Evolutionary conservation across 1,140 invertebrate species (phyloP), one percentile per base, ranked within the genome.

Genomic region (Drosophila neocordata): DNA sequence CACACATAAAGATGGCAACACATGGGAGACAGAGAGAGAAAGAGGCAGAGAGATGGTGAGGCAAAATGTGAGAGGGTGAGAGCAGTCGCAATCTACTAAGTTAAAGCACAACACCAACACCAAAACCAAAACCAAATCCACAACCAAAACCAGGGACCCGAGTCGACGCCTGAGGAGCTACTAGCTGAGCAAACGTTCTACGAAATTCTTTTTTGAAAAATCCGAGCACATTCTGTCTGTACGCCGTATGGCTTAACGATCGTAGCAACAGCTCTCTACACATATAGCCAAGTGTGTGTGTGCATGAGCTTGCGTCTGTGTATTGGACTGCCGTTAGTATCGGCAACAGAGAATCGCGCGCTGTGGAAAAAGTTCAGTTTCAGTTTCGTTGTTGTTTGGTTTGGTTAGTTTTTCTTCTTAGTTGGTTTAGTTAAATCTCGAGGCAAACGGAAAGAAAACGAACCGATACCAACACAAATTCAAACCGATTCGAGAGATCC

Each of bases 321-420:
- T 80, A 77, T 62, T 65, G 52, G 63, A 72, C 77, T 72, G 82
- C 83, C 83, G 83, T 87, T 83, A 87, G 83, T 87, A 88, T 87
- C 83, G 83, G 60, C 83, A 88, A 87, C 83, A 84, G 83, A 79
- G 88, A 48, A 48, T 48, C 41, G 88, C 83, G 83, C 83, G 83
- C 76, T 53, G 66, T 73, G 79, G 41, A 73, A 87, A 75, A 87
- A 88, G 83, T 87, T 88, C 83, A 82, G 82, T 85, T 85, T 87
- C 78, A 82, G 84, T 87, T 81, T 87, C 83, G 82, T 66, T 78
- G 76, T 79, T 79, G 69, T 81, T 73, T 76, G 55, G 72, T 74
- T 76, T 76, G 72, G 73, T 76, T 76, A 76, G 73, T 76, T 76
- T 57, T 76, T 48, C 41, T 20, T 48, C 41, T 48, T 76, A 76